phyloP scores from a whole-genome alignment of 2,797 vertebrate species.

The Clarias fuscus region DNA sequence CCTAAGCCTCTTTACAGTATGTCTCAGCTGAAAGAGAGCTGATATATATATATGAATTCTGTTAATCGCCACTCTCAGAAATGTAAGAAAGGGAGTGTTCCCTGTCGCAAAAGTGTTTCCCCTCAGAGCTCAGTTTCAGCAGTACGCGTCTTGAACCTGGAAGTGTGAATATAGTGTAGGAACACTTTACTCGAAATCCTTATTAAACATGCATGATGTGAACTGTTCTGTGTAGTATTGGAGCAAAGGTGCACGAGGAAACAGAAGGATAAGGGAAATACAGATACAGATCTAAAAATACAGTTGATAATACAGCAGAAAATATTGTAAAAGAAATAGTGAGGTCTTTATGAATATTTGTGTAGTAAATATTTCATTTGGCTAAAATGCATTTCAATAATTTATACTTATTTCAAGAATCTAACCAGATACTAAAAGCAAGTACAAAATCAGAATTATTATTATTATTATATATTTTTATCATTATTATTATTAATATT shows the following conservation, averaged over 20 bases:
- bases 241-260: too few relatives aligned
- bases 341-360: too few relatives aligned
- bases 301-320: too few relatives aligned
- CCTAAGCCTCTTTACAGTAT: too few relatives aligned
- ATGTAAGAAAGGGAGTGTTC: background rate
- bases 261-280: background rate
- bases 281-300: too few relatives aligned
- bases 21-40: background rate
- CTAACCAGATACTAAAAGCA: background rate
- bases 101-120: background rate
- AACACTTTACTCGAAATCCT: background rate
- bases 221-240: too few relatives aligned
- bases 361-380: too few relatives aligned
- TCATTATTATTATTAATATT: background rate
- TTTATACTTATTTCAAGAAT: too few relatives aligned
- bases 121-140: background rate
- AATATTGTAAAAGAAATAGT: too few relatives aligned
- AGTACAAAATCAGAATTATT: background rate
- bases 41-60: background rate
- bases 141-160: background rate
- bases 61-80: background rate
- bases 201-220: background rate
- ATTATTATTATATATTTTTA: background rate
- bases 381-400: too few relatives aligned
- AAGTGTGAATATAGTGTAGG: background rate